Evolutionary conservation across 2,113 vertebrate genomes (phyloP).

Genomic region (Passer montanus): DNA sequence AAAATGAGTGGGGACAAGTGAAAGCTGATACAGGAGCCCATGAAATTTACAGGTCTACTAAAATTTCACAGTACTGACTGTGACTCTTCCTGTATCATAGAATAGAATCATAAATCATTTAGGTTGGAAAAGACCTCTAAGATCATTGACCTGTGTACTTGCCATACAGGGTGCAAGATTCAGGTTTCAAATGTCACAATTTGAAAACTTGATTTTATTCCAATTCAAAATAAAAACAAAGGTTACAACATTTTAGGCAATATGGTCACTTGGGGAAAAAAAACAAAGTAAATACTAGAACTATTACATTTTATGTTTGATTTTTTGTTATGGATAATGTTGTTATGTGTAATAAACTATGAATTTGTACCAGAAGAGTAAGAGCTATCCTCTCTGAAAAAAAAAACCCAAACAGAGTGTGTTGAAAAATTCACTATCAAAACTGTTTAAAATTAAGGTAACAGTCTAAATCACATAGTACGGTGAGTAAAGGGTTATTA

Average conservation of each 20-base stretch:
- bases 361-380: not conserved
- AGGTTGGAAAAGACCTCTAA: not conserved
- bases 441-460: not conserved
- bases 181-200: not conserved
- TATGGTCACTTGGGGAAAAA: not conserved
- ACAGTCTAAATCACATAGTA: not conserved
- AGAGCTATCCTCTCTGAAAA: not conserved
- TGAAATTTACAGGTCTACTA: not conserved
- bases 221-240: not conserved
- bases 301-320: not conserved
- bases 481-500: not conserved
- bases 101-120: not conserved
- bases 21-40: not conserved
- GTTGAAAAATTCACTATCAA: not conserved
- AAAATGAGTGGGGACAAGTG: not conserved
- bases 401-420: not conserved
- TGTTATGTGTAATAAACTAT: not conserved
- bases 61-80: not conserved
- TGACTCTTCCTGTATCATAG: not conserved
- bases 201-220: not conserved
- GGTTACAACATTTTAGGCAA: not conserved
- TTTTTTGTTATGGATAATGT: not conserved
- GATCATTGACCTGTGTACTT: not conserved
- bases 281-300: not conserved
- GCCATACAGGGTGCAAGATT: not conserved